phyloP scores from a whole-genome alignment of 2,113 vertebrate genomes.

The Tylochromis polylepis region DNA sequence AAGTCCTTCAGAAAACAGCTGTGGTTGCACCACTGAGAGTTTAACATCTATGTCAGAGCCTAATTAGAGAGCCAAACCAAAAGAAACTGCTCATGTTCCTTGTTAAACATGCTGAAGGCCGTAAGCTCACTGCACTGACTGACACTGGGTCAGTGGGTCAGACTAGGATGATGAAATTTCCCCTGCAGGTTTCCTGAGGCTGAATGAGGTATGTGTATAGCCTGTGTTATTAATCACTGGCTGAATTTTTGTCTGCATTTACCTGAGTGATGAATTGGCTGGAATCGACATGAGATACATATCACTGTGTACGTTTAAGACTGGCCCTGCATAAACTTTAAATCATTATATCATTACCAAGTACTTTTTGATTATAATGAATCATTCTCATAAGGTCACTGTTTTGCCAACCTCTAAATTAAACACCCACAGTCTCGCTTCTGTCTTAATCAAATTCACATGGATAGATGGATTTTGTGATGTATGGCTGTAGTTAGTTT shows the following conservation, averaged over 20 bases:
- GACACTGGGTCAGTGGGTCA: constrained; percentile 34
- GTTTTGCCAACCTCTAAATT: neutral
- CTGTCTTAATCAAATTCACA: neutral
- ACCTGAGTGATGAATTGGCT: neutral
- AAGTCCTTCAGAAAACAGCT: constrained; percentile 1
- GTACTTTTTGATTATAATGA: neutral
- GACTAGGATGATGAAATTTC: constrained; percentile 23
- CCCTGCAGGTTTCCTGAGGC: constrained; percentile 11
- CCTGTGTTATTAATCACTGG: neutral
- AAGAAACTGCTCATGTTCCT: constrained; percentile 50
- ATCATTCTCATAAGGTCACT: neutral
- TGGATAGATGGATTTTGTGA: neutral
- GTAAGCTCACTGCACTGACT: neutral
- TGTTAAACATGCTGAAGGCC: constrained; percentile 52
- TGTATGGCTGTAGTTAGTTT: neutral
- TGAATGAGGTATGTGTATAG: neutral
- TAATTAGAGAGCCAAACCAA: constrained; percentile 48
- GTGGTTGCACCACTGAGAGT: constrained; percentile 14
- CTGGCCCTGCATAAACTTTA: neutral
- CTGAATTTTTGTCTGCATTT: neutral
- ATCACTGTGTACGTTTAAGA: neutral
- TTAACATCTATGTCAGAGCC: constrained; percentile 21
- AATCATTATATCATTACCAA: neutral
- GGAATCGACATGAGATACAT: neutral
- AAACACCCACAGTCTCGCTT: neutral